Percentiles rank a stretch among this genome's conserved stretches.
These are phyloP conservation scores for Philereme vetulata DNA, from an alignment of 2,888 invertebrate species.

Conservation along the genomic window DNA sequence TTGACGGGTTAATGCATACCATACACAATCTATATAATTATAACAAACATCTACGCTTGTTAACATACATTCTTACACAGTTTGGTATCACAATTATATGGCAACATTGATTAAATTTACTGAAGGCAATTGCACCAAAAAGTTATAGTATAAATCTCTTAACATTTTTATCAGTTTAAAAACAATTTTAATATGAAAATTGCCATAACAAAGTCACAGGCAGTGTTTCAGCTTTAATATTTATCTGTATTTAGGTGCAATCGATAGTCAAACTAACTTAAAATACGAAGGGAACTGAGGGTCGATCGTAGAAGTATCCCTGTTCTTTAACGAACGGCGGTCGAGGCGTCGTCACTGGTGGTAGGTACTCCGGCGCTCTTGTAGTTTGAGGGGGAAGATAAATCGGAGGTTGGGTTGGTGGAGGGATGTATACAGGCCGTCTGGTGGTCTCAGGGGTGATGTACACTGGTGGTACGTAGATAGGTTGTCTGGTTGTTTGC, in stretches of 20 bases:
- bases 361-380: constrained; percentile 40
- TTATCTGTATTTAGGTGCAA: constrained; percentile 37
- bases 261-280: constrained; percentile 51
- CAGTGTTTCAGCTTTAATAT: not conserved
- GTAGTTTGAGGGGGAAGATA: constrained; percentile 26
- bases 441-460: constrained; percentile 37
- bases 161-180: not conserved
- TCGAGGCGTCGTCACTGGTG: constrained; percentile 57
- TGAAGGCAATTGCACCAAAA: constrained; percentile 32
- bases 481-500: constrained; percentile 30
- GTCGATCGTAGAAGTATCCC: constrained; percentile 76
- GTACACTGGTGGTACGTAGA: constrained; percentile 42
- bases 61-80: constrained; percentile 43
- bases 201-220: not conserved
- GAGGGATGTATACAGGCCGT: constrained; percentile 42
- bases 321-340: constrained; percentile 67
- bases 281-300: constrained; percentile 71
- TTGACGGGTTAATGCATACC: constrained; percentile 20
- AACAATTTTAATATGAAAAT: not conserved
- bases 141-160: not conserved
- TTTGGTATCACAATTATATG: constrained; percentile 81
- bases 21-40: constrained; percentile 44
- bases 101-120: constrained; percentile 52
- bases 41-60: constrained; percentile 39
- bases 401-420: constrained; percentile 40